Evolutionary conservation across 1,140 invertebrate species (phyloP).

Genomic region (Aphaenogaster rudis): DNA sequence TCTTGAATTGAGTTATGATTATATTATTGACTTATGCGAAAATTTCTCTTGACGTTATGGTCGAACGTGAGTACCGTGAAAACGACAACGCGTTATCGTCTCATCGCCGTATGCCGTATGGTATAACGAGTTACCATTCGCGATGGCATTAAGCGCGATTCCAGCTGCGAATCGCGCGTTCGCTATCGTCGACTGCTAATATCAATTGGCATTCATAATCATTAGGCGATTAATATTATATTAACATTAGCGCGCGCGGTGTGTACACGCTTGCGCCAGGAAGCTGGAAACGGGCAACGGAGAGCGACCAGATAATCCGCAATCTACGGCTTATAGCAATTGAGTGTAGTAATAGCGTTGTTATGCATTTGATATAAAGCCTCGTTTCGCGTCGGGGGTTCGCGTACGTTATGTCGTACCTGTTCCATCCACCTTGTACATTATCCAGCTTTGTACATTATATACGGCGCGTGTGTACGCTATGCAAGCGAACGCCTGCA

Average conservation of each 20-base stretch:
- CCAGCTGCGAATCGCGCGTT: slow-evolving; percentile 40
- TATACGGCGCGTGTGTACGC: slow-evolving; percentile 33
- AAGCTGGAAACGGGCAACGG: neutral
- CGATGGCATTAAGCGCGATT: slow-evolving; percentile 45
- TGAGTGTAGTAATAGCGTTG: slow-evolving; percentile 76
- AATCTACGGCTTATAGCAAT: slow-evolving; percentile 80
- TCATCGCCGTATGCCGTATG: neutral
- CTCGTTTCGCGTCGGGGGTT: slow-evolving; percentile 67
- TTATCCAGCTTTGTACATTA: slow-evolving; percentile 65
- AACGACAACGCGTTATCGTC: slow-evolving; percentile 30
- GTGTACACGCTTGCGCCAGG: slow-evolving; percentile 10
- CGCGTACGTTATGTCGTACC: slow-evolving; percentile 68
- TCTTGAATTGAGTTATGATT: neutral
- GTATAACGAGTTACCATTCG: slow-evolving; percentile 20
- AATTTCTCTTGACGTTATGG: neutral
- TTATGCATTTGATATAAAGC: slow-evolving; percentile 80
- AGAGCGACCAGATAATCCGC: slow-evolving; percentile 64
- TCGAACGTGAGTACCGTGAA: slow-evolving; percentile 3
- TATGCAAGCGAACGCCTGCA: slow-evolving; percentile 8
- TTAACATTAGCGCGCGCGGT: slow-evolving; percentile 61
- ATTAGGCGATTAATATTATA: slow-evolving; percentile 80
- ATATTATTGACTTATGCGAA: neutral
- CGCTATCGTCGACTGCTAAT: slow-evolving; percentile 65
- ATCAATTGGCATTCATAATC: slow-evolving; percentile 81
- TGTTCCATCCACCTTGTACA: slow-evolving; percentile 66